Base-by-base conservation (phyloP, 2,888 invertebrate species). In the Phoenoteleia sp. region DNA sequence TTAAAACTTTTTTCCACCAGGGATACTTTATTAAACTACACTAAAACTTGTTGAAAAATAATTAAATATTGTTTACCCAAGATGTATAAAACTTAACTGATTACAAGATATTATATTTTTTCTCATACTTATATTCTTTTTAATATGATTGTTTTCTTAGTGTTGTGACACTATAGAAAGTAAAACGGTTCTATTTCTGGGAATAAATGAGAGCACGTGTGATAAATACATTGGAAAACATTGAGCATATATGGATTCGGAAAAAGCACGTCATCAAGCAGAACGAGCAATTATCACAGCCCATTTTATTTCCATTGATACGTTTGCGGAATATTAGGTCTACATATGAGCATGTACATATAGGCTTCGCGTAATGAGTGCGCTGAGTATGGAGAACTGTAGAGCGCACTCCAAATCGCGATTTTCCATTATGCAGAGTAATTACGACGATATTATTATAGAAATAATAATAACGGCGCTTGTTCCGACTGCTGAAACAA, bases 371-470 rank as follows among this genome's bases (percentile, higher is more conserved):
- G 36, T 29, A 74, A 74, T 27, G 60, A 74, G 60, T 39, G 13
- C 62, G 13, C 60, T 60, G 36, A 13, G 25, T 62, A 62, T 74
- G 60, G 72, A 49, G 25, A 60, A 62, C 36, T 36, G n/a, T 36
- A n/a, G 25, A 33, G 52, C 42, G 25, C 33, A 49, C 29, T 74
- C 29, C 52, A 60, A 49, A 74, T 60, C 52, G 62, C 49, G 47
- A 49, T 83, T 82, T 79, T 56, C 77, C 62, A 76, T 76, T 83
- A 66, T 27, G 66, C 15, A 27, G 47, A 77, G 77, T 77, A 77
- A 83, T 83, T 79, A 79, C 54, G 29, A 52, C 42, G 77, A 83
- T 74, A 83, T 79, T 64, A 71, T 83, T 79, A 83, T 52, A 72
- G 71, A 79, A 76, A 83, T 74, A 74, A 83, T 74, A 67, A 83